Base-by-base conservation (phyloP, 2,113 vertebrate species). In the Pelecanoides urinatrix region DNA sequence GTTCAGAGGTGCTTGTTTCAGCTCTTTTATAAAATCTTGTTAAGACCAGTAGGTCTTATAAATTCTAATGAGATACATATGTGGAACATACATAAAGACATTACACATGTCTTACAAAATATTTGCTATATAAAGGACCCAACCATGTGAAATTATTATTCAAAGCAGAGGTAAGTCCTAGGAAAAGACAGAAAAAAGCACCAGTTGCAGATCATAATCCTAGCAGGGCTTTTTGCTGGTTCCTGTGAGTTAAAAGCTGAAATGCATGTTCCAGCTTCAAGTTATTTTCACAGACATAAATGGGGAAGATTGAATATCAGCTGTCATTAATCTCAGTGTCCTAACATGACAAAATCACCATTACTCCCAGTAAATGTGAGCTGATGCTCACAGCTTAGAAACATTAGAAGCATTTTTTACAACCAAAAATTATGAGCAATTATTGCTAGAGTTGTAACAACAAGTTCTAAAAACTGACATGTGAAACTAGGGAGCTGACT, bases 21-120 rank as follows among this genome's bases (percentile, higher is more conserved):
- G 95, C 73, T 94, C 68, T 96, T 94, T 91, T 94, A 97, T 94
- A 93, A 98, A 98, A 97, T 96, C 97, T 98, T 95, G 86, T 97
- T 97, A 96, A 97, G 96, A 98, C 94, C 93, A 94, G 92, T 97
- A 97, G 92, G 95, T 96, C 97, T 97, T 97, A 97, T 97, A 98
- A 98, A 97, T 96, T 91, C 97, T 98, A 98, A 98, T 75, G 97
- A 98, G 96, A 71, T 92, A 93, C 98, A 97, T 96, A 96, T 98
- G 98, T 95, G 94, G 92, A 97, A 96, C 92, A 89, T 94, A 95
- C 86, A 96, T 90, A 78, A 92, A 95, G 70, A 94, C 67, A 74
- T 88, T 94, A 96, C 95, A 95, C 75, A 96, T 92, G 88, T 98
- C 96, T 94, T 96, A 92, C 95, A 97, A 97, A 97, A 95, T 97